These are phyloP conservation scores for Anguilla rostrata DNA, from an alignment of 2,113 vertebrate genomes.

Conservation along the genomic window DNA sequence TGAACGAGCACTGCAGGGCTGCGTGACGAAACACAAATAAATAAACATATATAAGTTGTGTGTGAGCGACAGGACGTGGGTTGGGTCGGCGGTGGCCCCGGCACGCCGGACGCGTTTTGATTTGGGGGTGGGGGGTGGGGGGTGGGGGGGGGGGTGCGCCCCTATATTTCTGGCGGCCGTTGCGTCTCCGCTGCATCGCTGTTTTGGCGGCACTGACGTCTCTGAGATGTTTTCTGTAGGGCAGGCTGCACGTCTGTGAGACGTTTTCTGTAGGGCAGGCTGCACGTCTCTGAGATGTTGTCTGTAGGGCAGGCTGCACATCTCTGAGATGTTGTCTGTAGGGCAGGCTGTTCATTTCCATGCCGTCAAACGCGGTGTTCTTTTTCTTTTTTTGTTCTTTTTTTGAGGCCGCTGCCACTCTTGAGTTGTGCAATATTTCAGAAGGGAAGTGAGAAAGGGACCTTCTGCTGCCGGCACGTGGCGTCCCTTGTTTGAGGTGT, in stretches of 20 bases:
- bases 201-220: background rate
- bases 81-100: no score
- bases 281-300: background rate
- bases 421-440: slow-evolving; percentile 2
- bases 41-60: no score
- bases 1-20: background rate
- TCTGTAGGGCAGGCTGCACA: background rate
- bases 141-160: background rate
- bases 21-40: background rate
- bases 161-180: background rate
- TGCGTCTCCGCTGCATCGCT: background rate
- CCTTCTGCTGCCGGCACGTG: background rate
- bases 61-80: no score
- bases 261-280: background rate
- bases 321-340: background rate
- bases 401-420: background rate
- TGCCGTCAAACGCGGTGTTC: background rate
- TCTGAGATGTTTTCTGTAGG: background rate
- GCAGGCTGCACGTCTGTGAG: background rate
- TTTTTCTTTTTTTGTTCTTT: background rate
- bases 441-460: slow-evolving; percentile 16
- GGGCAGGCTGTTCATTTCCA: background rate
- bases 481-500: background rate
- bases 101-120: background rate
- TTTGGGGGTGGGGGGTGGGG: background rate